These are phyloP conservation scores for Parnassius smintheus DNA, from an alignment of 2,888 invertebrate species.

Conservation along the genomic window DNA sequence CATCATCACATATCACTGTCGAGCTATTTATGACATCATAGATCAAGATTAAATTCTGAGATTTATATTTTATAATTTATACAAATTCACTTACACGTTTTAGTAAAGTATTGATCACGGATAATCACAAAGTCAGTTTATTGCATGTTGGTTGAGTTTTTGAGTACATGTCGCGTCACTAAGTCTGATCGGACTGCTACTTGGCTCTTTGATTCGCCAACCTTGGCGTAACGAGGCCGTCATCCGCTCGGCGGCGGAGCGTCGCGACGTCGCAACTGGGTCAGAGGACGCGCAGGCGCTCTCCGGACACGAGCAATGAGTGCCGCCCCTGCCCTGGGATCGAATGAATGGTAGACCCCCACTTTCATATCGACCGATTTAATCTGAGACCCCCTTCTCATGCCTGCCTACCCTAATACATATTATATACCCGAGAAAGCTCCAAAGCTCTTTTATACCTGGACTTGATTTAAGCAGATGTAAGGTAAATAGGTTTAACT, in stretches of 20 bases:
- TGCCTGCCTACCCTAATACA: conserved; percentile 34
- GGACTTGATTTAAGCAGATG: conserved; percentile 59
- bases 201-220: conserved; percentile 71
- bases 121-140: conserved; percentile 21
- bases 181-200: conserved; percentile 62
- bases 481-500: conserved; percentile 69
- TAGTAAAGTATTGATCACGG: background rate
- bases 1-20: conserved; percentile 40
- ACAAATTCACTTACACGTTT: background rate
- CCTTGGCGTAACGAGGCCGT: conserved; percentile 71
- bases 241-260: conserved; percentile 49
- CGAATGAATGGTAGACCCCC: conserved; percentile 67
- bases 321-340: conserved; percentile 70
- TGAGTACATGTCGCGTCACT: conserved; percentile 60
- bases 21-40: conserved; percentile 1
- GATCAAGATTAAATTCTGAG: no score
- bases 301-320: conserved; percentile 74
- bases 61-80: background rate
- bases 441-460: conserved; percentile 48
- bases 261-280: conserved; percentile 62
- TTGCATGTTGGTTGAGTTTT: conserved; percentile 43
- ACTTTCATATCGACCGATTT: conserved; percentile 46
- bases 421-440: conserved; percentile 36
- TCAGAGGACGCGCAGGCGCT: conserved; percentile 75
- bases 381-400: conserved; percentile 61